phyloP scores from a whole-genome alignment of 2,113 vertebrate species.

The Halcyon senegalensis region DNA sequence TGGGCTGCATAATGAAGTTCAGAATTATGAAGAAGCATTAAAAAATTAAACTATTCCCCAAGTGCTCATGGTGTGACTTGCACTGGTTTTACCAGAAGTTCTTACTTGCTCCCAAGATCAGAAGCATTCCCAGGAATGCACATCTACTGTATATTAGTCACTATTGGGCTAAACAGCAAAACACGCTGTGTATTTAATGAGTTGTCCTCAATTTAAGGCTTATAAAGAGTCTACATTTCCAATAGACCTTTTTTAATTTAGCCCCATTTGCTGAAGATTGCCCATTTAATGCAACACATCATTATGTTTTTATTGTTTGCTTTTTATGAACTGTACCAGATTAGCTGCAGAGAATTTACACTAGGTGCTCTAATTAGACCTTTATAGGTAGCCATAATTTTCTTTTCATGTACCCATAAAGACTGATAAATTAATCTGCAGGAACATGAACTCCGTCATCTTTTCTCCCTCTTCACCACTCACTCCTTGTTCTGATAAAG shows the following conservation, averaged over 20 bases:
- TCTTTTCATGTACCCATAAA: slow-evolving; percentile 69
- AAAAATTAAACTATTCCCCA: neutral
- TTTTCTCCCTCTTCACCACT: slow-evolving; percentile 29
- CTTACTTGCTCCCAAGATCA: slow-evolving; percentile 1
- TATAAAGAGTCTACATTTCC: slow-evolving; percentile 58
- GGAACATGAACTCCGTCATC: slow-evolving; percentile 49
- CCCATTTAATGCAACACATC: slow-evolving; percentile 70
- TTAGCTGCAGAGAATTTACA: slow-evolving; percentile 55
- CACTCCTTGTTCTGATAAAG: slow-evolving; percentile 50
- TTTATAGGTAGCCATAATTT: slow-evolving; percentile 63
- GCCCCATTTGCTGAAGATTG: slow-evolving; percentile 60
- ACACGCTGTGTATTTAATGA: slow-evolving; percentile 41
- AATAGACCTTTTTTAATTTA: slow-evolving; percentile 64
- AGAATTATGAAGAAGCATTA: neutral
- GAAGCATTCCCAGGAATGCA: slow-evolving; percentile 16
- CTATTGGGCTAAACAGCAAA: slow-evolving; percentile 18
- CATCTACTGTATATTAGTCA: slow-evolving; percentile 17
- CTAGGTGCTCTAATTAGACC: slow-evolving; percentile 64
- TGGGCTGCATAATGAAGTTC: neutral
- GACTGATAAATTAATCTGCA: slow-evolving; percentile 67
- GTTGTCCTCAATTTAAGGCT: slow-evolving; percentile 59
- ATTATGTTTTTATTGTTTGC: slow-evolving; percentile 69
- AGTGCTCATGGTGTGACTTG: neutral
- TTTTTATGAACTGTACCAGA: slow-evolving; percentile 68
- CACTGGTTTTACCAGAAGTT: slow-evolving; percentile 6